These are phyloP conservation scores for Sphaerodactylus townsendi DNA, from an alignment of 2,113 vertebrate species.

Conservation along the genomic window DNA sequence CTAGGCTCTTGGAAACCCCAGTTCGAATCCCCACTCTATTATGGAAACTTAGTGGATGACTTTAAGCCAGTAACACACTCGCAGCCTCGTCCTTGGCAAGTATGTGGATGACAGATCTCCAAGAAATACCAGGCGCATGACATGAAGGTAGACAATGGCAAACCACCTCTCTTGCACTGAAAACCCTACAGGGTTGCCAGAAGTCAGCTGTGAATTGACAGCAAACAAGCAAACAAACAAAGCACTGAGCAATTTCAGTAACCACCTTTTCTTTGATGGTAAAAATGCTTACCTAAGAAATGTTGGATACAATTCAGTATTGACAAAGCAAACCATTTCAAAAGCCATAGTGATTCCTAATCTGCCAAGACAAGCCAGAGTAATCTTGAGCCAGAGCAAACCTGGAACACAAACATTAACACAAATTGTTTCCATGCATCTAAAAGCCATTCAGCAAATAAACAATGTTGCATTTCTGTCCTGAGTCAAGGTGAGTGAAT, in stretches of 20 bases:
- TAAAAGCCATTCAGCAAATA: background rate
- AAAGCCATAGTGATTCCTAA: conserved; percentile 91
- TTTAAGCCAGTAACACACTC: too few relatives aligned
- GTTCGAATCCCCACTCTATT: too few relatives aligned
- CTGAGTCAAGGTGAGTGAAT: background rate
- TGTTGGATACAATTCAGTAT: conserved; percentile 89
- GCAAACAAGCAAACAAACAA: too few relatives aligned
- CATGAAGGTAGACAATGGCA: too few relatives aligned
- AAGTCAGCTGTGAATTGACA: too few relatives aligned
- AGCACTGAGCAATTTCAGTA: background rate
- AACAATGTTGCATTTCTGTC: background rate
- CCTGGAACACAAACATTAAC: conserved; percentile 67
- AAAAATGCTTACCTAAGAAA: conserved; percentile 82
- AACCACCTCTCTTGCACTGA: too few relatives aligned
- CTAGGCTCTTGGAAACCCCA: too few relatives aligned
- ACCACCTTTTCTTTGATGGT: background rate
- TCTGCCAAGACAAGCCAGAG: conserved; percentile 82
- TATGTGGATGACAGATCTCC: too few relatives aligned
- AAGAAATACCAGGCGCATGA: too few relatives aligned
- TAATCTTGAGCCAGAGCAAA: conserved; percentile 81
- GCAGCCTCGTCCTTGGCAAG: too few relatives aligned
- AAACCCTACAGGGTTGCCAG: too few relatives aligned
- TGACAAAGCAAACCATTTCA: conserved; percentile 93
- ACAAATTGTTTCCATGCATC: background rate
- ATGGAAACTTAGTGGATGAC: too few relatives aligned